Evolutionary conservation across 2,797 vertebrate species (phyloP).

Genomic region (Bradypodion ventrale): DNA sequence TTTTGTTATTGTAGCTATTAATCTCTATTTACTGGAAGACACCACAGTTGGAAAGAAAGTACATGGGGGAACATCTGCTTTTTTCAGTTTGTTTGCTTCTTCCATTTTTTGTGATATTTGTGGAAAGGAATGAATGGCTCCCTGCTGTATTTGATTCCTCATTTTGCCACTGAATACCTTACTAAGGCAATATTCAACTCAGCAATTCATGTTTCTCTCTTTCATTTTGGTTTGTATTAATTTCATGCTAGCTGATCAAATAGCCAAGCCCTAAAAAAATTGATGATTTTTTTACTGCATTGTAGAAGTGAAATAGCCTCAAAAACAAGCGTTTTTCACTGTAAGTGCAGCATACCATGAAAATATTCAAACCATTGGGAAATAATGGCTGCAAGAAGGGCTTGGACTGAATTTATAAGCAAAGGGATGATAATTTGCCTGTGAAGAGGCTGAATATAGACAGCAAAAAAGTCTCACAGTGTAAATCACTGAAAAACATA

Average conservation of each 20-base stretch:
- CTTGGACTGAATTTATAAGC: conserved; percentile 21
- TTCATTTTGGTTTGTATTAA: conserved; percentile 20
- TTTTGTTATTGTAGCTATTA: neutral
- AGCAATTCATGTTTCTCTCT: neutral
- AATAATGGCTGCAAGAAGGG: neutral
- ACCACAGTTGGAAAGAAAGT: neutral
- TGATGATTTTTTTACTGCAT: neutral
- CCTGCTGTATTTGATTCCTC: neutral
- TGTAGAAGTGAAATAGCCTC: neutral
- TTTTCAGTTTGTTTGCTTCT: neutral
- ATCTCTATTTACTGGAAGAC: neutral
- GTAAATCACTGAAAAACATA: neutral
- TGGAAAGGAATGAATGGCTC: neutral
- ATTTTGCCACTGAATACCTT: neutral
- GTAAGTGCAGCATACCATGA: accelerated
- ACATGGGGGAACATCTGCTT: neutral
- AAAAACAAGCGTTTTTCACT: conserved; percentile 2
- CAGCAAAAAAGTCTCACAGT: neutral
- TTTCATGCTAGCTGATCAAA: neutral
- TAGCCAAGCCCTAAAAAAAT: neutral
- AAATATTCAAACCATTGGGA: conserved; percentile 3
- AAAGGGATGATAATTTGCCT: neutral
- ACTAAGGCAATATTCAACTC: accelerated
- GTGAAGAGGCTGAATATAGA: neutral
- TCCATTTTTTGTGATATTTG: neutral